These are phyloP conservation scores for Apostichopus japonicus DNA, from an alignment of 35 echinoderm and acorn worm species.

Conservation along the genomic window DNA sequence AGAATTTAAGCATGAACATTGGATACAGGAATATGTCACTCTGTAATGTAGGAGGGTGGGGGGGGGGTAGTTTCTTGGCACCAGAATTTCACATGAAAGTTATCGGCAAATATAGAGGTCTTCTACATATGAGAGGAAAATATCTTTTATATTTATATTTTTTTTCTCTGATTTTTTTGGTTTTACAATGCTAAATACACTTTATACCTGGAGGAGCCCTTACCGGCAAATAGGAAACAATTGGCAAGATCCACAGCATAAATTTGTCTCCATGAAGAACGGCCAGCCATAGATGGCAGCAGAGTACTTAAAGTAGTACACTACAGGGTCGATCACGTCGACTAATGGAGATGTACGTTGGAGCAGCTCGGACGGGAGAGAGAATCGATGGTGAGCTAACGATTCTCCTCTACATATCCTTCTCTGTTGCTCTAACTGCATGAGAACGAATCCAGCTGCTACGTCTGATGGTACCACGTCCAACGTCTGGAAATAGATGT, in stretches of 20 bases:
- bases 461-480: constrained; percentile 92
- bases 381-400: constrained; percentile 25
- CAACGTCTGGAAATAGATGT: constrained; percentile 59
- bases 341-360: constrained; percentile 49
- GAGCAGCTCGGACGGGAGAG: constrained; percentile 36
- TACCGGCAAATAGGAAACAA: constrained; percentile 72
- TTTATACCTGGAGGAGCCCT: neutral
- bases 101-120: too few relatives aligned
- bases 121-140: too few relatives aligned
- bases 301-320: constrained; percentile 75
- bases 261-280: constrained; percentile 59
- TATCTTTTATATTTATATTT: too few relatives aligned
- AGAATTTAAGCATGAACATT: too few relatives aligned
- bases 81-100: too few relatives aligned
- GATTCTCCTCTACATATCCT: constrained; percentile 49
- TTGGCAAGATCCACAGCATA: constrained; percentile 82
- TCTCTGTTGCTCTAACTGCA: constrained; percentile 83
- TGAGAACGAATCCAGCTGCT: constrained; percentile 83
- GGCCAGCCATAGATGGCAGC: constrained; percentile 77
- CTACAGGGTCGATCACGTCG: constrained; percentile 38
- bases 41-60: too few relatives aligned
- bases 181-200: neutral
- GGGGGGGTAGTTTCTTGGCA: too few relatives aligned
- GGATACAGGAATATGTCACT: too few relatives aligned
- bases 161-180: too few relatives aligned